A percentile compares a stretch with the other conserved stretches of the same genome.
These are phyloP conservation scores for Lagothrix lagotricha DNA, from an alignment of 2,797 vertebrate genomes.

Conservation along the genomic window DNA sequence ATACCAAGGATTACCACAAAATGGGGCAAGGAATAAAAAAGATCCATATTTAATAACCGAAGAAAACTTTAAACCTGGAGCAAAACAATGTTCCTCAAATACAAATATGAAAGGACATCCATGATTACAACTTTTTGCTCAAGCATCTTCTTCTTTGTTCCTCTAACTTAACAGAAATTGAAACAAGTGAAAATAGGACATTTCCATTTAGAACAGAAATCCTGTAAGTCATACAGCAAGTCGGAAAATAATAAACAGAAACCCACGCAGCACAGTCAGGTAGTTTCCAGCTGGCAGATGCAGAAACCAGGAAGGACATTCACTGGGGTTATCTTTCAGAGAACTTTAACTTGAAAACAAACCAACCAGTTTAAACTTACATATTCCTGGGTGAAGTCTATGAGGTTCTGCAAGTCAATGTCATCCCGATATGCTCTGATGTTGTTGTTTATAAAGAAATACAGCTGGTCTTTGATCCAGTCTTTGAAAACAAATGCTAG, in stretches of 20 bases:
- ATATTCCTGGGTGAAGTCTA: slow-evolving; percentile 99
- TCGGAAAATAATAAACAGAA: background rate
- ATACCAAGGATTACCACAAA: background rate
- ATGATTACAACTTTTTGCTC: background rate
- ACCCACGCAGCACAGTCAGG: background rate
- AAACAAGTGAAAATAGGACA: background rate
- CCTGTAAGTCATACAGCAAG: background rate
- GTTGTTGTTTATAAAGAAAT: slow-evolving; percentile 99
- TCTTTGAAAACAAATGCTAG: slow-evolving; percentile 99
- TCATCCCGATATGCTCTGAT: slow-evolving; percentile 98
- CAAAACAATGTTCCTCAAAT: background rate
- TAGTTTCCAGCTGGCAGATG: background rate
- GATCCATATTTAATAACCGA: background rate
- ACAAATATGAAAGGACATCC: background rate
- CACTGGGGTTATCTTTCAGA: slow-evolving; percentile 21
- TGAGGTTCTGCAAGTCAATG: slow-evolving; percentile 99
- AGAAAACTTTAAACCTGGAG: background rate
- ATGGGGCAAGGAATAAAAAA: background rate
- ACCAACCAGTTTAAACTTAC: slow-evolving; percentile 86
- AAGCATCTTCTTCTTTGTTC: background rate
- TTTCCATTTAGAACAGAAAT: background rate
- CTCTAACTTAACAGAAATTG: background rate
- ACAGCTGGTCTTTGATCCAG: slow-evolving; percentile 99
- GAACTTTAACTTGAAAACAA: slow-evolving; percentile 55
- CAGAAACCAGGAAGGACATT: slow-evolving; percentile 32